Evolutionary conservation across 2,113 vertebrate genomes (phyloP), one percentile per base, ranked within the genome.

Genomic region (Amblyopsis rosae): DNA sequence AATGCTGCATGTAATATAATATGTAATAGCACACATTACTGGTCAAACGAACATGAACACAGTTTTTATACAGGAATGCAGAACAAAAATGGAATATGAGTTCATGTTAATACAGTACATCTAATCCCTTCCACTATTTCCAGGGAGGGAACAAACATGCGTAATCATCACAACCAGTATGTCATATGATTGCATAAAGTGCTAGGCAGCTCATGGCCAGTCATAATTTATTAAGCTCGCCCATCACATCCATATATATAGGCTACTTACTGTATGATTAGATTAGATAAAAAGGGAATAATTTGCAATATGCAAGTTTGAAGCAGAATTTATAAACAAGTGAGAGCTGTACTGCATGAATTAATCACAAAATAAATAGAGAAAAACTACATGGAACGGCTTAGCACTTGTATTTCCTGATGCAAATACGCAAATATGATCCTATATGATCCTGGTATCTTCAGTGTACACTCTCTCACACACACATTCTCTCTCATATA

Each of bases 351-450:
- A 32, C 67, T 62, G 54, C 69, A 65, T 58, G 13, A 84, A 64
- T 78, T 68, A 50, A 76, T 82, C 68, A 77, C 61, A 75, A 82
- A 91, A 91, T 92, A 92, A 92, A 92, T 92, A 91, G 54, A 80
- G 70, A 83, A 67, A 79, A 57, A 62, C 69, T 77, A 53, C 73
- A 79, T 33, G 49, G 47, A 69, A 35, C 56, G 41, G 55, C 45
- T 26, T 9, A 53, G 15, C 46, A 55, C n/a, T 59, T 10, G 16
- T 69, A 50, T 59, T 65, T 59, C 45, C 59, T 63, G 48, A 75
- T 69, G 59, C 64, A 59, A 47, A 83, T 67, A 63, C 81, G 71
- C 73, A 71, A 69, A 67, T 66, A 69, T 61, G 49, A 75, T 87
- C 58, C 58, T 71, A 67, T 66, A 69, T 61, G 49, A 75, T 87